Conservation (phyloP, 2,797 vertebrate species). For the Miichthys miiuy region DNA sequence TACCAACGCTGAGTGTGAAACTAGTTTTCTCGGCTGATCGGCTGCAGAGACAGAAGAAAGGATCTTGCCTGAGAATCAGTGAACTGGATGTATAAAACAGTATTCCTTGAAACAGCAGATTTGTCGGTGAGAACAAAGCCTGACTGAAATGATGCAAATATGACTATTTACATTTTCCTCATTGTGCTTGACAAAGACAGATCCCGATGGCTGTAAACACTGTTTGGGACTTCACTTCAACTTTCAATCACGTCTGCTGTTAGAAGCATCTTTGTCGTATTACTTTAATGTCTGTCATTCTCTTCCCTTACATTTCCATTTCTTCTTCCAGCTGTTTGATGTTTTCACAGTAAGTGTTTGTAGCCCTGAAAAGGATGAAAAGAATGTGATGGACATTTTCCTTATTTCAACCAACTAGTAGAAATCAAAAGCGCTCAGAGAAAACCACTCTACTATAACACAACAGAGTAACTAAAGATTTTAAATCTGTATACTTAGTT, state of each 20-base stretch:
- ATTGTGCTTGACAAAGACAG: background rate
- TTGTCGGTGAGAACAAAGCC: background rate
- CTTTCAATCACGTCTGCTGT: conserved; percentile 9
- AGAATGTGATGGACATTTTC: background rate
- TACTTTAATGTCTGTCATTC: background rate
- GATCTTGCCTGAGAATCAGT: background rate
- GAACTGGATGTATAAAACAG: background rate
- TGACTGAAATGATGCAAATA: conserved; percentile 1
- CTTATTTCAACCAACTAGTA: background rate
- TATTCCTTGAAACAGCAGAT: background rate
- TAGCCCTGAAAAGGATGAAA: background rate
- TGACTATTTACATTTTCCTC: conserved; percentile 1
- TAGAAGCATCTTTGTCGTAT: background rate
- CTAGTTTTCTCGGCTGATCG: background rate
- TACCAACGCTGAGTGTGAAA: background rate
- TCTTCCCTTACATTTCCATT: background rate
- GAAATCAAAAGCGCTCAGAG: conserved; percentile 13
- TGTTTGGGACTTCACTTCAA: conserved; percentile 4
- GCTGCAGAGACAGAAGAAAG: background rate
- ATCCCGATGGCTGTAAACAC: background rate
- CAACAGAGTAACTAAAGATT: background rate
- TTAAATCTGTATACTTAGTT: background rate
- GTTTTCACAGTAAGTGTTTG: background rate
- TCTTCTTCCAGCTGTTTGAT: conserved; percentile 35
- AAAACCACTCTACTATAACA: background rate